Percentiles rank a stretch among this genome's conserved stretches.
Conservation (phyloP, 2,888 invertebrate genomes). For the Chymomyza caudatula region DNA sequence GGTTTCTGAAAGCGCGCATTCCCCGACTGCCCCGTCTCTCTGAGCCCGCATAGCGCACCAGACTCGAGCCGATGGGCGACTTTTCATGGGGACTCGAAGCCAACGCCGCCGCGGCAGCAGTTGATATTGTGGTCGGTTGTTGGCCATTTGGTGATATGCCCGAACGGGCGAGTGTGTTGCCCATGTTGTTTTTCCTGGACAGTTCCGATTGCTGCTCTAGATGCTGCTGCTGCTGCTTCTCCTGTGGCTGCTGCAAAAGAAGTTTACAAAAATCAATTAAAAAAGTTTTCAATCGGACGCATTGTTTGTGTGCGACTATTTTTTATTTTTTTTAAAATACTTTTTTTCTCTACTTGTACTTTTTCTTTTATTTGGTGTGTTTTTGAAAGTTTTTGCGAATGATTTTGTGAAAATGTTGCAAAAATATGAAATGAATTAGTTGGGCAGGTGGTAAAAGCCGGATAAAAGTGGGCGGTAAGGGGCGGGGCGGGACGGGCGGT, state of each 20-base stretch:
- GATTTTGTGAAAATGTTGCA: conserved; percentile 51
- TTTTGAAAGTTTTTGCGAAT: conserved; percentile 9
- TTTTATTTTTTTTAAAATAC: conserved; percentile 32
- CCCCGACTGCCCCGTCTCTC: conserved; percentile 67
- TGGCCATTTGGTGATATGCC: conserved; percentile 1
- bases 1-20: conserved; percentile 69
- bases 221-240: neutral
- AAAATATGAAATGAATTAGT: conserved; percentile 69
- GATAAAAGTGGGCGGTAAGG: neutral
- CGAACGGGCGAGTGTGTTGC: conserved; percentile 54
- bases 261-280: conserved; percentile 74
- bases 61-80: conserved; percentile 37
- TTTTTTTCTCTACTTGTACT: neutral
- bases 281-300: conserved; percentile 73
- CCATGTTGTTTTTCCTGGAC: conserved; percentile 49
- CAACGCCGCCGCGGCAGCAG: conserved; percentile 18
- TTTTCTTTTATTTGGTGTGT: neutral
- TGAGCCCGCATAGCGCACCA: conserved; percentile 31
- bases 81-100: conserved; percentile 41
- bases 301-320: conserved; percentile 48
- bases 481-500: neutral
- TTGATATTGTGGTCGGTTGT: neutral
- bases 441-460: neutral
- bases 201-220: neutral
- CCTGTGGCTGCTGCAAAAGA: conserved; percentile 32